Percentiles rank a stretch among this genome's conserved stretches.
Evolutionary conservation across 35 echinoderm and acorn worm species (phyloP).

Genomic region (Acanthaster planci): DNA sequence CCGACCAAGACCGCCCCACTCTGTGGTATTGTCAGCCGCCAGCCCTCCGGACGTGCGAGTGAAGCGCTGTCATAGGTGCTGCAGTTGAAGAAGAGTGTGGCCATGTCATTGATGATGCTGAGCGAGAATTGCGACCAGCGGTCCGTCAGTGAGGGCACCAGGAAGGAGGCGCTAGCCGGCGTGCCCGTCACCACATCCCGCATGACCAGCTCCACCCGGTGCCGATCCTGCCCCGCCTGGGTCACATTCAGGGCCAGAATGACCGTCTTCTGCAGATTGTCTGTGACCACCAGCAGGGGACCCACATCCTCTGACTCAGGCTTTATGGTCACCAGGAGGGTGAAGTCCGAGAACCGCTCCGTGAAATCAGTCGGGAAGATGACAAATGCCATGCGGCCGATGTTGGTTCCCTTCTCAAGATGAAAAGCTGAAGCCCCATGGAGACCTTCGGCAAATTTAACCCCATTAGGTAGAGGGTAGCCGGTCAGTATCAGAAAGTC

Average conservation of each 20-base stretch:
- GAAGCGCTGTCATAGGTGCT: conserved; percentile 16
- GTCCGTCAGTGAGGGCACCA: conserved; percentile 55
- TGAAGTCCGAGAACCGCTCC: conserved; percentile 36
- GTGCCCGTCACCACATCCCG: conserved; percentile 21
- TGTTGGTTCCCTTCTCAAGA: conserved; percentile 51
- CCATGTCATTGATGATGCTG: conserved; percentile 39
- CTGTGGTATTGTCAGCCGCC: conserved; percentile 31
- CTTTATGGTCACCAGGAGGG: conserved; percentile 42
- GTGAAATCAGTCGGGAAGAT: conserved; percentile 53
- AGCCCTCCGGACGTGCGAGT: conserved; percentile 28
- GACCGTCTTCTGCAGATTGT: conserved; percentile 18
- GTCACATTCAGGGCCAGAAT: conserved; percentile 53
- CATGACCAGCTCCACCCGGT: conserved; percentile 31
- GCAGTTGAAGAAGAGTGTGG: conserved; percentile 43
- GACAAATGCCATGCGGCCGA: conserved; percentile 41
- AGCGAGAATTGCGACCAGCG: conserved; percentile 44
- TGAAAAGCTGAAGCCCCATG: conserved; percentile 36
- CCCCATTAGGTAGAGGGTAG: conserved; percentile 42
- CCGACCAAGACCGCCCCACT: conserved; percentile 51
- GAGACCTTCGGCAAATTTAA: conserved; percentile 54
- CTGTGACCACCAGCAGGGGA: conserved; percentile 40
- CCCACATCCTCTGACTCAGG: conserved; percentile 37
- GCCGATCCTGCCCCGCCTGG: neutral
- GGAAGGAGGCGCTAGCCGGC: conserved; percentile 3
- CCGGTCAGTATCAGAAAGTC: conserved; percentile 55